phyloP scores from a whole-genome alignment of 2,888 invertebrate genomes.

The Melanophora roralis region DNA sequence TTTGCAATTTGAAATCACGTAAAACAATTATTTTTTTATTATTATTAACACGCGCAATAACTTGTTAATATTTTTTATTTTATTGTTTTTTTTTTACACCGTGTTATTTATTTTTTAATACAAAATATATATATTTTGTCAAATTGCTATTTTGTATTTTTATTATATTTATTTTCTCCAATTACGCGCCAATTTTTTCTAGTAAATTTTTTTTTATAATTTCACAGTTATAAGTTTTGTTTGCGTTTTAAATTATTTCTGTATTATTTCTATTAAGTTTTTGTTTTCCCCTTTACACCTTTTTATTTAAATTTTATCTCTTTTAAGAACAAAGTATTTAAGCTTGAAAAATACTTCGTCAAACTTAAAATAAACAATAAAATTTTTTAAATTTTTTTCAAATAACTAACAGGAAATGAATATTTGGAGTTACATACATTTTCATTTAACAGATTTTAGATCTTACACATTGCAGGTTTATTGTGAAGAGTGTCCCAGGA shows the following conservation, averaged over 20 bases:
- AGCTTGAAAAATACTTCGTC: no score
- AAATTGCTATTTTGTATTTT: neutral
- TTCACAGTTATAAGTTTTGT: neutral
- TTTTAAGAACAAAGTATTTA: no score
- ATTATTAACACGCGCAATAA: neutral
- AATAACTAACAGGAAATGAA: no score
- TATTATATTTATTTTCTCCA: no score
- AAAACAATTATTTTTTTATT: neutral
- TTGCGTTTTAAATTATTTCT: slow-evolving; percentile 24
- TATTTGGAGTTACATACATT: no score
- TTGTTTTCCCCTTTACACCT: no score
- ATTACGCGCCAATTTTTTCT: slow-evolving; percentile 22
- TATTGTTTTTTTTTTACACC: neutral
- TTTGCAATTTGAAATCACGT: neutral
- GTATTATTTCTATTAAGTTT: neutral
- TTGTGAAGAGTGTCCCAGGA: no score
- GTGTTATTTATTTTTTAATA: neutral
- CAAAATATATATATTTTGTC: neutral
- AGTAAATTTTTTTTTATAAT: neutral
- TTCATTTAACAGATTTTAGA: no score
- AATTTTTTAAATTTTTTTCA: no score
- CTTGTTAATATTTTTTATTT: neutral
- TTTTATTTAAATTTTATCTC: no score
- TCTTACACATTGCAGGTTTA: no score
- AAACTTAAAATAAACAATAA: no score